Evolutionary conservation across 2,888 invertebrate genomes (phyloP).

Genomic region (Oscheius sp.): DNA sequence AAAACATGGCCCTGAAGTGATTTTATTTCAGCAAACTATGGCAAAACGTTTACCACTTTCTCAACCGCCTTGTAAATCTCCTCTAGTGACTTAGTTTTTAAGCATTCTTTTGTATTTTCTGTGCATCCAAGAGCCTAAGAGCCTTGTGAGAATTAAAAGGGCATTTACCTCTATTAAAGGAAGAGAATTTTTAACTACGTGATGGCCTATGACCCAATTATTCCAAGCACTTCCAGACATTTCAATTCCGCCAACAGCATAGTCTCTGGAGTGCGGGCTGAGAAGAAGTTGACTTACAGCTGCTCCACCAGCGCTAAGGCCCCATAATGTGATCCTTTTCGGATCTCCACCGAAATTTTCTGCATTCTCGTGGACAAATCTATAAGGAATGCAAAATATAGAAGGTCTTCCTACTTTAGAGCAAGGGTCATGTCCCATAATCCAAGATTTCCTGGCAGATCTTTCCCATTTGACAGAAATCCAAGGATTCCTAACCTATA

Average conservation of each 20-base stretch:
- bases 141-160: not conserved
- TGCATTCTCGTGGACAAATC: conserved; percentile 43
- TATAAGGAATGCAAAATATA: conserved; percentile 4
- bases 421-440: conserved; percentile 51
- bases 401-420: conserved; percentile 28
- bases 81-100: conserved; percentile 44
- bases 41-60: not conserved
- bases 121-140: not conserved
- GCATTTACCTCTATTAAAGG: conserved; percentile 17
- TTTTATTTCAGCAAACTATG: not conserved
- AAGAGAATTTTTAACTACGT: conserved; percentile 24
- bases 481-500: conserved; percentile 55
- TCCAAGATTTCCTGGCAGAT: conserved; percentile 53
- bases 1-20: conserved; percentile 6
- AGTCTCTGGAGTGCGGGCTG: conserved; percentile 43
- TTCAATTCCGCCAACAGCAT: conserved; percentile 44
- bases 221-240: conserved; percentile 56
- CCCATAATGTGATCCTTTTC: conserved; percentile 49
- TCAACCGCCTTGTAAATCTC: conserved; percentile 48
- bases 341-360: conserved; percentile 51
- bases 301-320: conserved; percentile 54
- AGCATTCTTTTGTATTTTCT: conserved; percentile 40
- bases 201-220: conserved; percentile 40
- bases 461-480: conserved; percentile 49
- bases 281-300: conserved; percentile 39